Conservation (phyloP, 2,797 vertebrate genomes). For the Leptodactylus fallax region DNA sequence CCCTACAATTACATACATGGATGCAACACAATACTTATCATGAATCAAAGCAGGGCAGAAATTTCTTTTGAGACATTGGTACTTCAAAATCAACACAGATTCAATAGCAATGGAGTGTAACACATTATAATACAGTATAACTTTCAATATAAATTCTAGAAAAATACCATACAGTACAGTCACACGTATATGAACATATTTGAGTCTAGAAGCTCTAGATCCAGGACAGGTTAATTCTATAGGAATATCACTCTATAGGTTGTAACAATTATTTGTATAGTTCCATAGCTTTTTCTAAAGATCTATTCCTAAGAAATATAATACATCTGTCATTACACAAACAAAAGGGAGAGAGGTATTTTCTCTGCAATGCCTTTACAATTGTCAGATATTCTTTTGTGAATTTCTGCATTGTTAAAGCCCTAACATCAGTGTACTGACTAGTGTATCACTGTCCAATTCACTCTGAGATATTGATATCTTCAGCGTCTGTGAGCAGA, state of each 20-base stretch:
- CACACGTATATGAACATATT: too few species aligned
- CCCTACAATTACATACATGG: too few species aligned
- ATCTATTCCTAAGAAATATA: neutral
- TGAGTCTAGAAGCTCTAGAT: too few species aligned
- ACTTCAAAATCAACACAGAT: too few species aligned
- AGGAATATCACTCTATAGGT: neutral
- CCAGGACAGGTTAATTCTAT: too few species aligned
- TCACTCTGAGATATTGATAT: conserved; percentile 51
- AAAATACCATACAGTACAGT: too few species aligned
- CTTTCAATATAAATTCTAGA: too few species aligned
- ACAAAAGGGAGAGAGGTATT: neutral
- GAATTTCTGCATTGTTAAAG: conserved; percentile 41
- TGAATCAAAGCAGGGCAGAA: too few species aligned
- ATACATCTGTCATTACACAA: neutral
- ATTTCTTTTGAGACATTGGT: too few species aligned
- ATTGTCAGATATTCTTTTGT: conserved; percentile 28
- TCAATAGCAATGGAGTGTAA: too few species aligned
- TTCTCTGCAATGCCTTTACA: neutral
- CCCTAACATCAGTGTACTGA: neutral
- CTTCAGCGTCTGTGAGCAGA: conserved; percentile 37
- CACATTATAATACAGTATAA: too few species aligned
- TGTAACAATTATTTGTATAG: neutral
- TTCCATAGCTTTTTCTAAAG: neutral
- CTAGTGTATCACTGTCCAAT: conserved; percentile 42
- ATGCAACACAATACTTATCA: too few species aligned